These are phyloP conservation scores for Epirrhoe alternata DNA, from an alignment of 2,888 invertebrate species.

Conservation along the genomic window DNA sequence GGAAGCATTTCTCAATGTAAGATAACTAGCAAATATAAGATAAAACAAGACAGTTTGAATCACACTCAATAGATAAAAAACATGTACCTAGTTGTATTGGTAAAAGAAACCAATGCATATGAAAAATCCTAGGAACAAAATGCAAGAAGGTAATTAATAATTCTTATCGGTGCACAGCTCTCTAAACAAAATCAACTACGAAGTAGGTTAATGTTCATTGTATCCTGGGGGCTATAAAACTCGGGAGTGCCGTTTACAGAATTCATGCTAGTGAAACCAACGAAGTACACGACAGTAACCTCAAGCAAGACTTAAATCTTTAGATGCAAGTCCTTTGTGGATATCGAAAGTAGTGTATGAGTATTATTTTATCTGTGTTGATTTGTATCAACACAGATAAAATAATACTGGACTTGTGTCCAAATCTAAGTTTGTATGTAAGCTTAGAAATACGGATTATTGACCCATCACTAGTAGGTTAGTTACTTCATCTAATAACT, in stretches of 20 bases:
- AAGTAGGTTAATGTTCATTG: constrained; percentile 31
- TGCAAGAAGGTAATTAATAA: constrained; percentile 18
- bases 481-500: constrained; percentile 7
- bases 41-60: no score
- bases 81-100: no score
- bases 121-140: constrained; percentile 1
- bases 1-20: no score
- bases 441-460: constrained; percentile 1
- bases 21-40: no score
- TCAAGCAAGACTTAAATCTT: neutral
- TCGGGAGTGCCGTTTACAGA: neutral
- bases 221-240: constrained; percentile 17
- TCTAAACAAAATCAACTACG: constrained; percentile 21
- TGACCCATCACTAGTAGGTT: constrained; percentile 17
- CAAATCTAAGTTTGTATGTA: no score
- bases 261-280: neutral
- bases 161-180: constrained; percentile 33
- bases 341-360: neutral
- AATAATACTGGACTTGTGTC: no score
- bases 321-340: neutral
- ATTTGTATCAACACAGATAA: no score
- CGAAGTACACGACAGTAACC: neutral
- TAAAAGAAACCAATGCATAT: neutral
- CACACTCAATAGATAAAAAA: no score
- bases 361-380: neutral